Conservation (phyloP, 1,140 invertebrate genomes). For the Drosophila athabasca region DNA sequence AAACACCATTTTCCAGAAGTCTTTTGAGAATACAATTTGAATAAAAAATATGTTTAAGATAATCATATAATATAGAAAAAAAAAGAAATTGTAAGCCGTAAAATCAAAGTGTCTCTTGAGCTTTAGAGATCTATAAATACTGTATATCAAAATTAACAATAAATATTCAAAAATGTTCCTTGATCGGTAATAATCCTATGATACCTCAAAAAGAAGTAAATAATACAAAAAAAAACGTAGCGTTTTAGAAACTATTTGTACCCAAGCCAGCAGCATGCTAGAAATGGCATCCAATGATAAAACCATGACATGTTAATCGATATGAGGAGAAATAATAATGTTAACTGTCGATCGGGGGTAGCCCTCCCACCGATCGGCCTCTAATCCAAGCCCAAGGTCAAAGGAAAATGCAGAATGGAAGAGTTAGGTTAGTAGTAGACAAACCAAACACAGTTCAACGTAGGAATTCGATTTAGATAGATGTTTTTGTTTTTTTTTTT, state of each 20-base stretch:
- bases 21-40: conserved; percentile 19
- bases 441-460: conserved; percentile 40
- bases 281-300: conserved; percentile 9
- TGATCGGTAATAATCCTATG: not conserved
- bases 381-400: conserved; percentile 23
- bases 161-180: no score
- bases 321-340: conserved; percentile 7
- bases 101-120: no score
- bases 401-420: conserved; percentile 38
- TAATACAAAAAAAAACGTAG: not conserved
- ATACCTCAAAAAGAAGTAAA: no score
- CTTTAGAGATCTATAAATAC: no score
- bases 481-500: not conserved
- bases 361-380: conserved; percentile 21
- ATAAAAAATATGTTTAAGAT: no score
- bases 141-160: no score
- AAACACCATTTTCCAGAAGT: conserved; percentile 40
- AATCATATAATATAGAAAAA: not conserved
- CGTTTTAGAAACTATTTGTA: conserved; percentile 1
- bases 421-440: conserved; percentile 22
- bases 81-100: not conserved
- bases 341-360: not conserved
- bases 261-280: conserved; percentile 34
- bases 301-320: conserved; percentile 18
- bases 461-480: conserved; percentile 8